Conservation (phyloP, 2,888 invertebrate genomes). For the Aporophyla lueneburgensis region DNA sequence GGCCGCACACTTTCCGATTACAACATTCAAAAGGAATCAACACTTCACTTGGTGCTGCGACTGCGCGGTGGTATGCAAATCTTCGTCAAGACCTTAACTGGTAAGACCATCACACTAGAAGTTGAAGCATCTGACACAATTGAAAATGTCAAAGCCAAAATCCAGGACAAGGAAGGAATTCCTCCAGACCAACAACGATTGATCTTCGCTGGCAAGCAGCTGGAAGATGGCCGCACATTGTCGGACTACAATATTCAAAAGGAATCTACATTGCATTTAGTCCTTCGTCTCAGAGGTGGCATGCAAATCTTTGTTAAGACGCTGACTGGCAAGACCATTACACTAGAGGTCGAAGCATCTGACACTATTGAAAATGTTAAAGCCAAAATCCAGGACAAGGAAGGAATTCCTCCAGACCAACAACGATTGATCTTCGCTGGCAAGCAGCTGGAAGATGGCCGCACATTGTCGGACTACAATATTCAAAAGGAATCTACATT, state of each 20-base stretch:
- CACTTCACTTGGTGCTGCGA: constrained; percentile 67
- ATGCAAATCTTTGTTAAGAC: constrained; percentile 73
- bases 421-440: constrained; percentile 72
- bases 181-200: constrained; percentile 71
- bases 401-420: constrained; percentile 72
- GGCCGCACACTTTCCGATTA: constrained; percentile 56
- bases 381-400: constrained; percentile 72
- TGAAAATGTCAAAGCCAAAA: constrained; percentile 71
- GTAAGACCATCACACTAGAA: constrained; percentile 71
- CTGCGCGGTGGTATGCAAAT: constrained; percentile 73
- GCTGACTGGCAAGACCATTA: constrained; percentile 70
- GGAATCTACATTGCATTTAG: constrained; percentile 68
- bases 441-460: constrained; percentile 71
- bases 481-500: constrained; percentile 72
- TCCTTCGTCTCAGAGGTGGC: constrained; percentile 69
- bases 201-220: constrained; percentile 71
- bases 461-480: constrained; percentile 70
- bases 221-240: constrained; percentile 70
- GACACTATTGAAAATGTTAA: constrained; percentile 73
- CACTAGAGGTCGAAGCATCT: constrained; percentile 67
- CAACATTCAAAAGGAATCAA: constrained; percentile 68
- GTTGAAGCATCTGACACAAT: constrained; percentile 72
- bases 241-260: constrained; percentile 73
- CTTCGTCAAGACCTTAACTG: constrained; percentile 71
- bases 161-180: constrained; percentile 72